A percentile compares a stretch with the other conserved stretches of the same genome.
These are phyloP conservation scores for Thripadectes ignobilis DNA, from an alignment of 2,797 vertebrate species.

Conservation along the genomic window DNA sequence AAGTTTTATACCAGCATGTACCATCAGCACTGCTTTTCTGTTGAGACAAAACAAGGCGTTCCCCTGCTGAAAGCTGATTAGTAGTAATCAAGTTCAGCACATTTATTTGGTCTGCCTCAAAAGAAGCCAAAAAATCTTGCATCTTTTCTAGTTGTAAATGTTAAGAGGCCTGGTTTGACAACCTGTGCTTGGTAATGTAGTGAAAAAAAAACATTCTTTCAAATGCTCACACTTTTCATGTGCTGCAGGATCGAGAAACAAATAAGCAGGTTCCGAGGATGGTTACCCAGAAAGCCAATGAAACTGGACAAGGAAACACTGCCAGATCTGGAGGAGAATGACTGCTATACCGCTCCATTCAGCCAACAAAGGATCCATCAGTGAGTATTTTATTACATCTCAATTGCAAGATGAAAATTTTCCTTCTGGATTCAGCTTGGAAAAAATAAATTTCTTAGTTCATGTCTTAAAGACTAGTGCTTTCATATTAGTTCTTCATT, in stretches of 20 bases:
- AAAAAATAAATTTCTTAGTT: background rate
- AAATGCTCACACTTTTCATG: constrained; percentile 64
- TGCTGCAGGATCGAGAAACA: constrained; percentile 91
- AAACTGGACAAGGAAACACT: constrained; percentile 89
- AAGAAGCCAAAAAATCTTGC: background rate
- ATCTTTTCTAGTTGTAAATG: background rate
- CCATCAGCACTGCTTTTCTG: background rate
- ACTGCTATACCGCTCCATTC: constrained; percentile 95
- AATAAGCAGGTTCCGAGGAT: constrained; percentile 91
- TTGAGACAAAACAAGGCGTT: background rate
- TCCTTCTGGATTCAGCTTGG: background rate
- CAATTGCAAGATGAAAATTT: background rate
- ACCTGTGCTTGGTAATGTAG: background rate
- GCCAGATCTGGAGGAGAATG: constrained; percentile 93
- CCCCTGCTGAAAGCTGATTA: background rate
- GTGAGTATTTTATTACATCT: constrained; percentile 77
- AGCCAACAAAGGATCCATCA: constrained; percentile 94
- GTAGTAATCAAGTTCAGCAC: background rate
- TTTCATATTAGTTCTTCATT: background rate
- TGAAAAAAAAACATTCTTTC: background rate
- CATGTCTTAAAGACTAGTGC: background rate
- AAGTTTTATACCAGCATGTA: background rate
- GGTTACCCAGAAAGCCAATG: constrained; percentile 94
- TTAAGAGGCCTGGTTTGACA: background rate
- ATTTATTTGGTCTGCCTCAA: background rate